Conservation (phyloP, 2,888 invertebrate genomes). For the Rhamphomyia laevipes region DNA sequence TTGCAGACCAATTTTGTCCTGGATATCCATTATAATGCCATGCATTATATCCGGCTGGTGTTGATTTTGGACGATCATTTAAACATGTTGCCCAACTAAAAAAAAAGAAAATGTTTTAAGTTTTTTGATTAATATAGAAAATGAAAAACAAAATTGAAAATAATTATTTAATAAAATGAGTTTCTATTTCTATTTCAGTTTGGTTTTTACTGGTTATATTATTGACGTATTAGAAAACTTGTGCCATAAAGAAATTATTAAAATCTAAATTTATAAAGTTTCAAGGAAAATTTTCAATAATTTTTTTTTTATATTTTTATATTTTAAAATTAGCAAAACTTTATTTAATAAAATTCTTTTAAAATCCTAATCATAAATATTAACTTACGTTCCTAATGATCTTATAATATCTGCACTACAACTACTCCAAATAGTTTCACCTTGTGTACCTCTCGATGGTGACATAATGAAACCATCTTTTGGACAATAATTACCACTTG, state of each 20-base stretch:
- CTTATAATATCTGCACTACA: constrained; percentile 54
- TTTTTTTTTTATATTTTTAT: not conserved
- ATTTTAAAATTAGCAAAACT: no score
- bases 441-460: constrained; percentile 62
- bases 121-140: no score
- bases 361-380: no score
- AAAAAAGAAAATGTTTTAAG: constrained; percentile 2
- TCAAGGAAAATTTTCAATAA: not conserved
- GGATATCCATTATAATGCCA: constrained; percentile 51
- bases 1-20: constrained; percentile 57
- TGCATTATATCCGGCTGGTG: constrained; percentile 46
- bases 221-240: no score
- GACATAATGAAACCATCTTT: constrained; percentile 75
- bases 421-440: constrained; percentile 66
- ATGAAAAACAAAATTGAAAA: no score
- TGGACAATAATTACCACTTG: constrained; percentile 56
- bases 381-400: constrained; percentile 36
- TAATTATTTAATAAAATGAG: no score
- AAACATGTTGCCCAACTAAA: constrained; percentile 54
- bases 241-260: no score
- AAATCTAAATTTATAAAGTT: no score
- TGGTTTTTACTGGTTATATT: no score
- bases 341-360: no score
- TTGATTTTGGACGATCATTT: constrained; percentile 43
- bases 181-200: no score